Base-by-base conservation (phyloP, 2,113 vertebrate species). In the Coptodon bakossiorum region DNA sequence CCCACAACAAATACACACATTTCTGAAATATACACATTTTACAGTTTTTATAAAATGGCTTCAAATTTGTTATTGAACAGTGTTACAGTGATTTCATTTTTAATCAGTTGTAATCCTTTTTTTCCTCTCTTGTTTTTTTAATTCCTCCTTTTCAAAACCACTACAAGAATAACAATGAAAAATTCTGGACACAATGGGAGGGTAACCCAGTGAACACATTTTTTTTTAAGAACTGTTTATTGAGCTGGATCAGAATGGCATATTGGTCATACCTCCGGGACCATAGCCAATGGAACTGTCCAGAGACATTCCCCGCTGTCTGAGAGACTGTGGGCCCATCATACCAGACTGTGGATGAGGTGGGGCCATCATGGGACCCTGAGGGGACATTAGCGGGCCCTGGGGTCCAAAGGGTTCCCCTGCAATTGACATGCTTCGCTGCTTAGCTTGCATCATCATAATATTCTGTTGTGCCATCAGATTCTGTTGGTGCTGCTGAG, bases 381-480 rank as follows among this genome's bases (percentile, higher is more conserved):
- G 98, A 11, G 98, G 97, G 89, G 98, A 98, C 88, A 99, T 96
- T 93, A 99, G 96, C 82, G 97, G 96, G 34, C 97, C 97, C 38
- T 98, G 96, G 90, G 97, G 98, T 89, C 97, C 97, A 27, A 98
- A 99, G 89, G 98, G 97, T 87, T 99, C 98, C 9, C 97, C 98
- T 0, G 97, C 97, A 11, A 98, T 96, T 1, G 96, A 93, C 92
- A 98, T 96, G 78, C 97, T 96, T 85, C 98, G 96, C 90, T 99
- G 99, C 91, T 99, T 99, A 81, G 97, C 97, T 95, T 98, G 98
- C 97, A 99, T 98, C 96, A 99, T 97, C 98, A 99, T 98, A 94
- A 98, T 97, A 96, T 98, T 98, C 94, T 99, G 98, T 96, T 99
- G 98, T 86, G 97, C 95, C 96, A 98, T 97, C 89, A 98, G 96